Conservation (phyloP, 2,113 vertebrate species). For the Aphyosemion australe region DNA sequence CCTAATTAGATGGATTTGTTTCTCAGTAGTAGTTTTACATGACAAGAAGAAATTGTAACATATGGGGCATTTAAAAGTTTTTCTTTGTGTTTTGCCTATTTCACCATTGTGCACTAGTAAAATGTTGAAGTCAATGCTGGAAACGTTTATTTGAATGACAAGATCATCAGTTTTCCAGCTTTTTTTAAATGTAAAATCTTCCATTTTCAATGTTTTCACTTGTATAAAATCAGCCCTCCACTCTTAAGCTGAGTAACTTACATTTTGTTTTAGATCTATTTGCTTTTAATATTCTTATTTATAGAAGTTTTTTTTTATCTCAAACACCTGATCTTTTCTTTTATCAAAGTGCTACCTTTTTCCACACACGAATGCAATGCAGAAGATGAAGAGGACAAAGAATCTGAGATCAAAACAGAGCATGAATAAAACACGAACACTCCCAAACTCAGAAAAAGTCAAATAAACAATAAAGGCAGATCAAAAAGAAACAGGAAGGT, state of each 20-base stretch:
- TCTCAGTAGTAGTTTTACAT: too few species aligned
- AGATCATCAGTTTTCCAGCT: too few species aligned
- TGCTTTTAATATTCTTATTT: not conserved
- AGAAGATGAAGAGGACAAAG: conserved; percentile 11
- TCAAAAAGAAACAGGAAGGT: conserved; percentile 26
- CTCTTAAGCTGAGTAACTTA: not conserved
- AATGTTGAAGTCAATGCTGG: too few species aligned
- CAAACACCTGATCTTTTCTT: not conserved
- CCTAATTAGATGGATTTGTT: too few species aligned
- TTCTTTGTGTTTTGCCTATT: too few species aligned
- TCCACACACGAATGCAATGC: not conserved
- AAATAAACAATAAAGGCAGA: conserved; percentile 17
- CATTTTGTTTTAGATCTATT: not conserved
- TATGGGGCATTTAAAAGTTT: too few species aligned
- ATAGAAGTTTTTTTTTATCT: too few species aligned
- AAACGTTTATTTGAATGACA: too few species aligned
- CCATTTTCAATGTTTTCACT: not conserved
- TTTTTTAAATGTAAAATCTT: not conserved
- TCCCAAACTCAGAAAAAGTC: conserved; percentile 14
- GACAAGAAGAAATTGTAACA: too few species aligned
- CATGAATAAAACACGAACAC: conserved; percentile 37
- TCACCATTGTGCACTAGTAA: too few species aligned
- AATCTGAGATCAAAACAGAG: conserved; percentile 41
- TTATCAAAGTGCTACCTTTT: conserved; percentile 18
- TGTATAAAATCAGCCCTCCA: too few species aligned